A percentile compares a stretch with the other conserved stretches of the same genome.
These are phyloP conservation scores for Pipra filicauda DNA, from an alignment of 2,113 vertebrate genomes.

Conservation along the genomic window DNA sequence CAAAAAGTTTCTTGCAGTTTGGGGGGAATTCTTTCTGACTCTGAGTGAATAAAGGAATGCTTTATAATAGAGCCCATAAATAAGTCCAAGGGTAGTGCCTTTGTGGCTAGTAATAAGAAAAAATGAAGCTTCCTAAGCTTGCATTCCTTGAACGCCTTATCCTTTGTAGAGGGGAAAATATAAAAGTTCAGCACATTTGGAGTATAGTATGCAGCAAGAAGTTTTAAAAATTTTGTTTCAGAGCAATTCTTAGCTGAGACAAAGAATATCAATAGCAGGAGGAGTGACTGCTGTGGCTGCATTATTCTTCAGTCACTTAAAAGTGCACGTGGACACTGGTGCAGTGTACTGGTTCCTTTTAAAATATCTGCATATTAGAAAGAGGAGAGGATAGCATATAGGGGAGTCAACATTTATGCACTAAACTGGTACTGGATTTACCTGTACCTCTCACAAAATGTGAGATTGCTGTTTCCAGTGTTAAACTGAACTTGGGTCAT, in stretches of 20 bases:
- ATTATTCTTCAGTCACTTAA: not conserved
- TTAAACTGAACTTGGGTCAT: not conserved
- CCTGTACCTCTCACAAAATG: not conserved
- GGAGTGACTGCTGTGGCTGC: not conserved
- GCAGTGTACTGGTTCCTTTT: not conserved
- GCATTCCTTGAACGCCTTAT: not conserved
- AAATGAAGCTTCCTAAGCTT: not conserved
- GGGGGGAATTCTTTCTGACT: not conserved
- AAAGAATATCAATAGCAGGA: not conserved
- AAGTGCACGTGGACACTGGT: not conserved
- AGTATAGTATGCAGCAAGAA: not conserved
- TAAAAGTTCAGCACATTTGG: not conserved
- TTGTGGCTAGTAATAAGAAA: not conserved
- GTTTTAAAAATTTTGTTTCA: not conserved
- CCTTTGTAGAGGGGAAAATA: not conserved
- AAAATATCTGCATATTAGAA: not conserved
- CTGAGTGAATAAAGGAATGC: not conserved
- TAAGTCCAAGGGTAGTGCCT: not conserved
- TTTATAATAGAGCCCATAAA: not conserved
- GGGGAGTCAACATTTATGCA: no score
- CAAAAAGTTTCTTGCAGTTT: not conserved
- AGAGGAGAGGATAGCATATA: not conserved
- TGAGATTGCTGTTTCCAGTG: not conserved
- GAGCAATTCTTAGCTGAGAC: not conserved
- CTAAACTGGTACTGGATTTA: not conserved